phyloP scores from a whole-genome alignment of 2,888 invertebrate species.

The Hofmannophila pseudospretella region DNA sequence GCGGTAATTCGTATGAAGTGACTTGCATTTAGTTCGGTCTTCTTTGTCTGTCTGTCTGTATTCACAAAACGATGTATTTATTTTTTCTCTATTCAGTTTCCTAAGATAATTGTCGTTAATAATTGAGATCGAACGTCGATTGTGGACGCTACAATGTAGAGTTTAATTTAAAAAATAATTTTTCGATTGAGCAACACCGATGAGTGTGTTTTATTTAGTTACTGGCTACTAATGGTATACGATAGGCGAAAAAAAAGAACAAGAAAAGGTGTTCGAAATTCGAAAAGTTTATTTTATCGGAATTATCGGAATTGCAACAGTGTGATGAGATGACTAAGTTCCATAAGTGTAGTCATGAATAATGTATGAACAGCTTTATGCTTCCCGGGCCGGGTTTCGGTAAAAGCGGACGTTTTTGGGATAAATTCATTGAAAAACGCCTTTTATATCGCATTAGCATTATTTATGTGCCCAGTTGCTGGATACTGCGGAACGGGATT shows the following conservation, averaged over 20 bases:
- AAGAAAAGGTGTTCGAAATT: conserved; percentile 19
- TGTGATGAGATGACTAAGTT: conserved; percentile 44
- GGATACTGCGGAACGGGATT: conserved; percentile 13
- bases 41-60: conserved; percentile 58
- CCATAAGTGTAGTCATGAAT: conserved; percentile 49
- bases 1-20: conserved; percentile 72
- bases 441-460: conserved; percentile 67
- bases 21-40: conserved; percentile 57
- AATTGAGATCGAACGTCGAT: conserved; percentile 42
- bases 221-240: conserved; percentile 37
- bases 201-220: conserved; percentile 17
- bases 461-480: conserved; percentile 45
- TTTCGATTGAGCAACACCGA: conserved; percentile 26
- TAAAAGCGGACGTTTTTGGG: conserved; percentile 56
- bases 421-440: conserved; percentile 70
- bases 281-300: conserved; percentile 31
- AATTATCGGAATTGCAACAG: conserved; percentile 33
- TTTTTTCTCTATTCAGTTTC: conserved; percentile 43
- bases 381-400: conserved; percentile 50
- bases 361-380: conserved; percentile 71
- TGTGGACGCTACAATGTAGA: conserved; percentile 27
- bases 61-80: conserved; percentile 58
- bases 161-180: conserved; percentile 38
- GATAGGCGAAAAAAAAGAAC: conserved; percentile 22
- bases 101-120: conserved; percentile 66